Evolutionary conservation across 2,797 vertebrate species (phyloP), one percentile per base, ranked within the genome.

Genomic region (Sebastes iracundus): DNA sequence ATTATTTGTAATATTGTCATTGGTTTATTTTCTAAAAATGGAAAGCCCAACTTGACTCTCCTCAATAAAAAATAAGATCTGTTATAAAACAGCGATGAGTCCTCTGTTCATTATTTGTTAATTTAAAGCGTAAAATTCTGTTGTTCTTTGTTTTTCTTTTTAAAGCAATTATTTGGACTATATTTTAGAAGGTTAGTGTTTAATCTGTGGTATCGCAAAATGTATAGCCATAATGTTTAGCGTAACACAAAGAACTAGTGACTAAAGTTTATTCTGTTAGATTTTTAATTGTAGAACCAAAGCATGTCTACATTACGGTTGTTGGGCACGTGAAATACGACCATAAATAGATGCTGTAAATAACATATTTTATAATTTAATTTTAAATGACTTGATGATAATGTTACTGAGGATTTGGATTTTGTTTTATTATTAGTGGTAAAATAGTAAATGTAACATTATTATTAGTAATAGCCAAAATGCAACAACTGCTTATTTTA

Each of bases 1-100:
- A 94, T 96, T 96, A 96, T 96, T 96, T 96, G 96, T 96, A 96
- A 96, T 96, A 96, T 96, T 96, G 95, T 96, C 95, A 95, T 96
- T 95, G 95, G 94, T 96, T 96, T 96, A 96, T 96, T 96, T 96
- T 96, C 95, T 96, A 96, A 96, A 96, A 95, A 96, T 94, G 90
- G 92, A 96, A 95, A 95, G 92, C 94, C 96, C 95, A 94, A 95
- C 92, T 96, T 93, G 95, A 96, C 93, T 96, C 93, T 96, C 94
- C 95, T 96, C 94, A 96, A 96, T 96, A 96, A 96, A 96, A 94
- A 93, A 91, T 91, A 90, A 93, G 90, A 95, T 94, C 94, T 94
- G 94, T 94, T 94, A 93, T 93, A 83, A 88, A 92, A 84, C 33
- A 66, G 35, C 46, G 58, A 72, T 27, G 64, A 32, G 32, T 23